Conservation (phyloP, 1,140 invertebrate species). For the Diabrotica undecimpunctata region DNA sequence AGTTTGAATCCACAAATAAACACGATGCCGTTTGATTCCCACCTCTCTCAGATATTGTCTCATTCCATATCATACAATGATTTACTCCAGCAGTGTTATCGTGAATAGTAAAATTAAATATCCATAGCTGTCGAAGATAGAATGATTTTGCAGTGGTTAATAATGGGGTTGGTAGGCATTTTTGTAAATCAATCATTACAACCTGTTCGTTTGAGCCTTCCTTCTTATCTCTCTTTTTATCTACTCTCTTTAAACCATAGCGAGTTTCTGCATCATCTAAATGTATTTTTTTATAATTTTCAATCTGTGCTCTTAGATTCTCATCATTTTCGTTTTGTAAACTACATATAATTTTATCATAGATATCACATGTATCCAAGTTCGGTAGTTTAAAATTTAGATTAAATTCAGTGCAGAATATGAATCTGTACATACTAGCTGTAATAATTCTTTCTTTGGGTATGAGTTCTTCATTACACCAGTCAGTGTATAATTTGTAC, state of each 20-base stretch:
- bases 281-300: background rate
- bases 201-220: background rate
- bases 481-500: background rate
- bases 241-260: background rate
- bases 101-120: constrained; percentile 46
- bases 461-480: background rate
- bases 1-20: constrained; percentile 30
- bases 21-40: constrained; percentile 41
- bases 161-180: constrained; percentile 42
- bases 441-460: background rate
- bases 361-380: too few relatives aligned
- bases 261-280: too few relatives aligned
- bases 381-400: background rate
- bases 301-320: background rate
- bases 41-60: constrained; percentile 38
- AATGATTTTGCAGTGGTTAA: constrained; percentile 35
- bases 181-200: constrained; percentile 39
- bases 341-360: too few relatives aligned
- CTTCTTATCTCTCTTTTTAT: background rate
- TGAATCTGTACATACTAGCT: background rate
- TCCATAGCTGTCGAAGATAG: constrained; percentile 46
- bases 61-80: constrained; percentile 44
- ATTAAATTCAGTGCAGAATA: constrained; percentile 2
- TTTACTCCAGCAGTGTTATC: constrained; percentile 30
- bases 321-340: too few relatives aligned